Conservation (phyloP, 2,888 invertebrate species). For the Cephus rjabovi region DNA sequence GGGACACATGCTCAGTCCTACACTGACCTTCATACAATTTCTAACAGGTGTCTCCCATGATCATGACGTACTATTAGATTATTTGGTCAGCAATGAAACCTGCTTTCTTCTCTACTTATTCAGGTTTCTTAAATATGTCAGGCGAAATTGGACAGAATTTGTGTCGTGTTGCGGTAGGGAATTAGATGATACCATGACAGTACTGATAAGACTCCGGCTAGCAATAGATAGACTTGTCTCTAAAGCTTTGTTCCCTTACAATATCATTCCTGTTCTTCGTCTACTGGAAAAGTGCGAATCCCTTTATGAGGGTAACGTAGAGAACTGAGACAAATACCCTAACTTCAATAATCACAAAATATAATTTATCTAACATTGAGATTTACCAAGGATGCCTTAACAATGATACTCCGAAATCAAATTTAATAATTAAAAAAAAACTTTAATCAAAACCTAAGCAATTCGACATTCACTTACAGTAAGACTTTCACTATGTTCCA, state of each 20-base stretch:
- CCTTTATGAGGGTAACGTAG: slow-evolving; percentile 86
- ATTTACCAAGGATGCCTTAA: background rate
- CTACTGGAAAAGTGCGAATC: slow-evolving; percentile 87
- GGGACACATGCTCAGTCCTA: slow-evolving; percentile 85
- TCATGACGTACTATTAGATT: slow-evolving; percentile 83
- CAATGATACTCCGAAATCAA: background rate
- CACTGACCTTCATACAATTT: slow-evolving; percentile 88
- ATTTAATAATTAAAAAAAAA: background rate
- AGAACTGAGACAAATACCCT: slow-evolving; percentile 72
- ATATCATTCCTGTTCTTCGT: slow-evolving; percentile 88
- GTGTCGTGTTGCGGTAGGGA: slow-evolving; percentile 80
- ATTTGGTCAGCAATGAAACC: slow-evolving; percentile 90
- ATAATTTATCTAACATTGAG: background rate
- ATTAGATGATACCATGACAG: slow-evolving; percentile 86
- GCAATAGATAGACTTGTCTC: slow-evolving; percentile 87
- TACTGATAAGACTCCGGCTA: slow-evolving; percentile 81
- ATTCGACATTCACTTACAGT: background rate
- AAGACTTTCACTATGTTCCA: background rate
- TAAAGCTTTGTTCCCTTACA: slow-evolving; percentile 87
- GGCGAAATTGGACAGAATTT: slow-evolving; percentile 87
- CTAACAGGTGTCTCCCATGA: slow-evolving; percentile 85
- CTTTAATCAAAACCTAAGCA: background rate
- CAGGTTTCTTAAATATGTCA: slow-evolving; percentile 85
- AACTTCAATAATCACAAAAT: background rate
- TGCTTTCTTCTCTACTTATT: slow-evolving; percentile 88